phyloP scores from a whole-genome alignment of 2,888 invertebrate species.

The Bugulina stolonifera region DNA sequence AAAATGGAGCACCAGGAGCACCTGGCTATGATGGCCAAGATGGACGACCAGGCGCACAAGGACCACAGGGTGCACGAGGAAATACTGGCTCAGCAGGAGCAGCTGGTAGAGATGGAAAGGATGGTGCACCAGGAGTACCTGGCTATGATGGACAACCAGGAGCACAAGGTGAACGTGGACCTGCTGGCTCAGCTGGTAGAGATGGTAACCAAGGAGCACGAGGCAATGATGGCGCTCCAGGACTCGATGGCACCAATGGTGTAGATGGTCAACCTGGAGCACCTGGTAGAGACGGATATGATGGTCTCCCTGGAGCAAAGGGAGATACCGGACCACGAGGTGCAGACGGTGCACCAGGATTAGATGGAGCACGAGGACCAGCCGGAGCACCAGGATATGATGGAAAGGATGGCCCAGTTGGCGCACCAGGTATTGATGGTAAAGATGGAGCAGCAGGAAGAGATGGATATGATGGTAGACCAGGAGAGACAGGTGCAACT shows the following conservation, averaged over 20 bases:
- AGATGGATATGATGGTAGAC: neutral
- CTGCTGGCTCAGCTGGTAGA: constrained; percentile 6
- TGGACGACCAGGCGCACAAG: constrained; percentile 28
- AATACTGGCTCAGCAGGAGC: constrained; percentile 20
- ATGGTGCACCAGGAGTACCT: constrained; percentile 25
- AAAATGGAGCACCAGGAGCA: constrained; percentile 6
- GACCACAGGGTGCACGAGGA: constrained; percentile 19
- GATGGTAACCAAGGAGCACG: constrained; percentile 18
- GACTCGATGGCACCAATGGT: constrained; percentile 23
- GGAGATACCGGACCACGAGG: constrained; percentile 2
- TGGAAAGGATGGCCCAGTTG: neutral
- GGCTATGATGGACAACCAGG: constrained; percentile 22
- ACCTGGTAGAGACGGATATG: neutral
- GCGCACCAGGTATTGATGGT: neutral
- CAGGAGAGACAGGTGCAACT: neutral
- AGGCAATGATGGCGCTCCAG: constrained; percentile 23
- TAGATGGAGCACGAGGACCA: neutral
- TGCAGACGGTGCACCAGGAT: constrained; percentile 18
- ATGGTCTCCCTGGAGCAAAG: constrained; percentile 3
- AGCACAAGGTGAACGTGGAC: neutral
- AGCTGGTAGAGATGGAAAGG: constrained; percentile 15
- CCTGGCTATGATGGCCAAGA: constrained; percentile 25
- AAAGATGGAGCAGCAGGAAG: constrained; percentile 25
- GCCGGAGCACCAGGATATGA: neutral
- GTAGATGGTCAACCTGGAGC: constrained; percentile 6